Conservation (phyloP, 2,888 invertebrate genomes). For the Mythimna loreyi region DNA sequence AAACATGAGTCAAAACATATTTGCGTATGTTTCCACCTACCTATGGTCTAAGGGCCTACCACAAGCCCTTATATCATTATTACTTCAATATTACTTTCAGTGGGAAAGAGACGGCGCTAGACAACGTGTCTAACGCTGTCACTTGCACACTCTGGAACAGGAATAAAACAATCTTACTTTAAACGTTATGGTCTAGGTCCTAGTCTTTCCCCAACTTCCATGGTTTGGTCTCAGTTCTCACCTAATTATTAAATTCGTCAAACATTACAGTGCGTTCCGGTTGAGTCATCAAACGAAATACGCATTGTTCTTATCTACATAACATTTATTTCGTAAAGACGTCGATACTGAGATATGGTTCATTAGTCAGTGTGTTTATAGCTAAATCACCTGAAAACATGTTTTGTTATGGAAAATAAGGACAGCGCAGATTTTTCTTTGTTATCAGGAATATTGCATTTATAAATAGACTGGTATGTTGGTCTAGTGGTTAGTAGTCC, state of each 20-base stretch:
- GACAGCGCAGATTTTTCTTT: background rate
- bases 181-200: no score
- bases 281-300: conserved; percentile 71
- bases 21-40: background rate
- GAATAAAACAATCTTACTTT: no score
- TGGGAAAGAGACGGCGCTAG: no score
- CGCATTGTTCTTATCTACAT: conserved; percentile 69
- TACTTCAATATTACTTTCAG: no score
- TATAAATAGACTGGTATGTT: no score
- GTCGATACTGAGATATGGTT: conserved; percentile 44
- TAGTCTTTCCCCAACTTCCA: background rate
- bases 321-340: conserved; percentile 60
- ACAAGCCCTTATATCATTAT: no score
- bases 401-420: conserved; percentile 15
- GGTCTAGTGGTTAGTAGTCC: no score
- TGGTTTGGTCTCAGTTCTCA: background rate
- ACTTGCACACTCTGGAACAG: no score
- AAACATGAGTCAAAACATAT: no score
- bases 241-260: conserved; percentile 20
- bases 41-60: no score
- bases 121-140: no score
- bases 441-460: background rate
- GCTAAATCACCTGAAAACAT: conserved; percentile 41
- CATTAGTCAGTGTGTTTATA: conserved; percentile 43
- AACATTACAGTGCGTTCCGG: conserved; percentile 49